Conservation (phyloP, 2,888 invertebrate genomes). For the Andrena bucephala region DNA sequence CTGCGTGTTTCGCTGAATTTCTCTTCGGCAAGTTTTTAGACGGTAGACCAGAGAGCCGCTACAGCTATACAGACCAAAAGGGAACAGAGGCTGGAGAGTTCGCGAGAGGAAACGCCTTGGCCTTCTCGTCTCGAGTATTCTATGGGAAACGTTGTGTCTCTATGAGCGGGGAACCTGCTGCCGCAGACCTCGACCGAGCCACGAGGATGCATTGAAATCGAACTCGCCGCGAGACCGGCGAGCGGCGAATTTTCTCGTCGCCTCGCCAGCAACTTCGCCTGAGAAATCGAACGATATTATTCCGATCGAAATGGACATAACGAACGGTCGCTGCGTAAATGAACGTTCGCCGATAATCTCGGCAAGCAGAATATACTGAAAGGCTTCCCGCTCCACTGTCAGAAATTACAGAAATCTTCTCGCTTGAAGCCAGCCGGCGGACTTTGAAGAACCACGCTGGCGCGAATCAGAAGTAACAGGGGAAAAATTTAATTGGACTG, state of each 20-base stretch:
- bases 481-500: constrained; percentile 68
- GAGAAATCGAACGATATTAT: constrained; percentile 14
- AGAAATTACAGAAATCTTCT: constrained; percentile 62
- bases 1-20: constrained; percentile 74
- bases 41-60: constrained; percentile 59
- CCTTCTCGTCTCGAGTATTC: constrained; percentile 66
- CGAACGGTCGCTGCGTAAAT: not conserved
- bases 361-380: constrained; percentile 6
- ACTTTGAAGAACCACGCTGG: constrained; percentile 43
- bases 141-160: constrained; percentile 61
- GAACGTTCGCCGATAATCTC: constrained; percentile 35
- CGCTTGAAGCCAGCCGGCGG: constrained; percentile 44
- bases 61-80: constrained; percentile 61
- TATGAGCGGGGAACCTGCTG: constrained; percentile 15
- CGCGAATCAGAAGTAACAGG: constrained; percentile 29
- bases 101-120: constrained; percentile 70
- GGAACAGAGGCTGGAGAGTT: constrained; percentile 54
- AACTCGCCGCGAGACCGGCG: constrained; percentile 34
- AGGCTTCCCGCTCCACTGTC: constrained; percentile 17
- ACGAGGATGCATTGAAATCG: constrained; percentile 44
- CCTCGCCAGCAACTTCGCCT: not conserved
- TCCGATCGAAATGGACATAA: constrained; percentile 15
- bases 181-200: constrained; percentile 4
- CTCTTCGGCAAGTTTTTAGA: constrained; percentile 74
- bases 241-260: constrained; percentile 35